Conservation (phyloP, 2,797 vertebrate genomes). For the Setipinna tenuifilis region DNA sequence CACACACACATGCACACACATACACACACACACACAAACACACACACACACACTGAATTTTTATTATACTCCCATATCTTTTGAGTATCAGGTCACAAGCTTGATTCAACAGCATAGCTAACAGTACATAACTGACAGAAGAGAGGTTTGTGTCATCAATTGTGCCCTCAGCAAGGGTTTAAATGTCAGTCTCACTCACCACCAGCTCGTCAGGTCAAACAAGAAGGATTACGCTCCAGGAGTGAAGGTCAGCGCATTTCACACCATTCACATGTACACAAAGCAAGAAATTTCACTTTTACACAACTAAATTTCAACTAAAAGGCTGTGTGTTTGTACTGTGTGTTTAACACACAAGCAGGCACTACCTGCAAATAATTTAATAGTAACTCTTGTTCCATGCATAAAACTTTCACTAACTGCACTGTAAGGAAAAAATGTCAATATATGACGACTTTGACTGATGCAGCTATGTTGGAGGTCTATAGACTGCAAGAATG, state of each 20-base stretch:
- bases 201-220: background rate
- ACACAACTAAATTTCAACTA: background rate
- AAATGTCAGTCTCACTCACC: background rate
- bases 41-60: background rate
- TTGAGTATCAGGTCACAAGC: background rate
- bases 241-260: background rate
- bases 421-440: background rate
- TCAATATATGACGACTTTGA: background rate
- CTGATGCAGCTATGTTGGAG: background rate
- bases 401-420: background rate
- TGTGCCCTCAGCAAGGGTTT: background rate
- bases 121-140: background rate
- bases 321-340: background rate
- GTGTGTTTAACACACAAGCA: background rate
- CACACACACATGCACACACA: slow-evolving; percentile 13
- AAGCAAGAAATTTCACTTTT: background rate
- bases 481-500: background rate
- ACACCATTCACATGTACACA: background rate
- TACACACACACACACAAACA: slow-evolving; percentile 1
- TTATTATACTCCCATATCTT: background rate
- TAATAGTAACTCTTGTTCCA: background rate
- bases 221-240: background rate
- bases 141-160: background rate
- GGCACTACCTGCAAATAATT: background rate
- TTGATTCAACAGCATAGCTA: slow-evolving; percentile 2